phyloP scores from a whole-genome alignment of 2,797 vertebrate genomes.

The Perdix hodgsoniae region DNA sequence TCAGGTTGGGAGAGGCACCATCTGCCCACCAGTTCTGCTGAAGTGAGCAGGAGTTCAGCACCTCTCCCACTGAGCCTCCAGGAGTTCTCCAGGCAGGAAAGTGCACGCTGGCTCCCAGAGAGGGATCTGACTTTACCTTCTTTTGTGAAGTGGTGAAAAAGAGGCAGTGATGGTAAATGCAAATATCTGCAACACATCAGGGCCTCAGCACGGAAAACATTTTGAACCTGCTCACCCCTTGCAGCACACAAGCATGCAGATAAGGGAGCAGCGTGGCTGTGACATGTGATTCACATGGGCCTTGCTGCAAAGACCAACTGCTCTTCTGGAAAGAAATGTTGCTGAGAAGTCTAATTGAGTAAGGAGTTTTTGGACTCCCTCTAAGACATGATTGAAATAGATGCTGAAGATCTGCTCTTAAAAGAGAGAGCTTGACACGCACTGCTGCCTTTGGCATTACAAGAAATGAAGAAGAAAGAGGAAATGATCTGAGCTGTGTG shows the following conservation, averaged over 20 bases:
- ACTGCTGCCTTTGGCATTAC: not conserved
- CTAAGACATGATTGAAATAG: not conserved
- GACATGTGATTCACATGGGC: not conserved
- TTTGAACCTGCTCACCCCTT: not conserved
- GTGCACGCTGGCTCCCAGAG: not conserved
- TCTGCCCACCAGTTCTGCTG: not conserved
- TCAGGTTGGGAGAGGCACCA: not conserved
- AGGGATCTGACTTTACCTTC: not conserved
- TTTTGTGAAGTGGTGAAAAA: conserved; percentile 5
- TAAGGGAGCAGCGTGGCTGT: not conserved
- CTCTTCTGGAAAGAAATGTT: not conserved
- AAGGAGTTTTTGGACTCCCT: not conserved
- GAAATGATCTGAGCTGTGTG: not conserved
- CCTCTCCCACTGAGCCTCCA: not conserved
- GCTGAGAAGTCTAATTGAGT: not conserved
- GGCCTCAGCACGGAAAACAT: not conserved
- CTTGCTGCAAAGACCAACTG: not conserved
- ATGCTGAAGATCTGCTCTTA: not conserved
- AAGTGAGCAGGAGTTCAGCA: not conserved
- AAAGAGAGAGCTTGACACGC: not conserved
- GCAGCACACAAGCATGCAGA: not conserved
- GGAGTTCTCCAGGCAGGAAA: conserved; percentile 17
- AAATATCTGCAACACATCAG: conserved; percentile 15
- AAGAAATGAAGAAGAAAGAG: conserved; percentile 22
- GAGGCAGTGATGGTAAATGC: not conserved